Percentiles rank a stretch among this genome's conserved stretches.
Evolutionary conservation across 2,113 vertebrate species (phyloP).

Genomic region (Monopterus albus): DNA sequence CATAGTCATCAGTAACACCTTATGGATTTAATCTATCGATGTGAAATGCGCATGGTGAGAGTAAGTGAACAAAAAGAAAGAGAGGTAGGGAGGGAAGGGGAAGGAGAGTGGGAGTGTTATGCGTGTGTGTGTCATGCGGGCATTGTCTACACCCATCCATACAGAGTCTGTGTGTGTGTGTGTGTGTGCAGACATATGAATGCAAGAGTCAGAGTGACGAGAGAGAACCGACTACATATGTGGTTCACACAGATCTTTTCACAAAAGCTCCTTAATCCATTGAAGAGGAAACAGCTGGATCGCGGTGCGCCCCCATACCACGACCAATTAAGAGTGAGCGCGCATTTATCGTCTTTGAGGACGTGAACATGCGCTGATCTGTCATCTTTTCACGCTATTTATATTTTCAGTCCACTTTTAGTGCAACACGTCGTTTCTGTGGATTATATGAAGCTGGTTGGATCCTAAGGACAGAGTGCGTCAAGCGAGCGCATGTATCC

Average conservation of each 20-base stretch:
- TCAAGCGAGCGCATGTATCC: slow-evolving; percentile 68
- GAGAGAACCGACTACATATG: slow-evolving; percentile 30
- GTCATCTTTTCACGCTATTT: background rate
- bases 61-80: slow-evolving; percentile 20
- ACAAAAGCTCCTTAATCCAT: slow-evolving; percentile 14
- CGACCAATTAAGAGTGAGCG: slow-evolving; percentile 23
- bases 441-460: slow-evolving; percentile 43
- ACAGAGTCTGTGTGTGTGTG: no score
- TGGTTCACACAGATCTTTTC: slow-evolving; percentile 14
- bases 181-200: slow-evolving; percentile 9
- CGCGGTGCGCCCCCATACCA: slow-evolving; percentile 25
- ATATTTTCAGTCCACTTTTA: background rate
- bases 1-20: slow-evolving; percentile 57
- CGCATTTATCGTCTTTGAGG: background rate
- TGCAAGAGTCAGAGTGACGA: slow-evolving; percentile 24
- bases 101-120: slow-evolving; percentile 7
- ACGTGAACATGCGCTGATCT: slow-evolving; percentile 18
- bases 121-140: slow-evolving; percentile 18
- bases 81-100: background rate
- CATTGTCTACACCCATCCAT: slow-evolving; percentile 27
- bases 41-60: slow-evolving; percentile 14
- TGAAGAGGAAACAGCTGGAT: slow-evolving; percentile 51
- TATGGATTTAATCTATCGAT: slow-evolving; percentile 12
- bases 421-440: slow-evolving; percentile 8
- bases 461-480: slow-evolving; percentile 51